Evolutionary conservation across 2,113 vertebrate species (phyloP), one percentile per base, ranked within the genome.

Genomic region (Misgurnus anguillicaudatus): DNA sequence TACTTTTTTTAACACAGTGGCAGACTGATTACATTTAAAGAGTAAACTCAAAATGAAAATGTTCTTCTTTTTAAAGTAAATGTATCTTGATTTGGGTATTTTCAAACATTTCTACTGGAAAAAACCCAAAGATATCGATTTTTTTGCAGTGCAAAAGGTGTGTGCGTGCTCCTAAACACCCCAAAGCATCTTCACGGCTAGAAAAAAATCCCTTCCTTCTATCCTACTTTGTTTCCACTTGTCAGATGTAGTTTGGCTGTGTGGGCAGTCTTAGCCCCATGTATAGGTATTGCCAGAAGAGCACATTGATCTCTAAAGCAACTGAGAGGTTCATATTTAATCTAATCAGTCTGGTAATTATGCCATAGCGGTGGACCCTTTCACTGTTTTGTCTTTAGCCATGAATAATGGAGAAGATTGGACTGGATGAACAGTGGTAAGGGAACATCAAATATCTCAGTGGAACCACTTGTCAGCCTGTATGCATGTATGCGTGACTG

Each of bases 371-470:
- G 73, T 53, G 66, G 47, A 48, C 53, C 45, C 8, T 51, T 76
- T 31, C 47, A 60, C 71, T 74, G 45, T 57, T n/a, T 38, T 62
- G 51, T 75, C 75, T 76, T 63, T 72, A 17, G 6, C 5, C 45
- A 79, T 83, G 70, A 83, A 83, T 83, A 73, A 83, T 75, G 48
- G 64, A 82, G 19, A 71, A 66, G 69, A 67, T 61, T 64, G 65
- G 21, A 48, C 24, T 41, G 41, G 41, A 61, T 21, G 21, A 82
- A 42, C 73, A 19, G 60, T 70, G 14, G 36, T 61, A 17, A 31
- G 31, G 36, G 19, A n/a, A 72, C n/a, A 53, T 38, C 13, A 74
- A 74, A 74, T 45, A 45, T 47, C 71, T 74, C 71, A 74, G 36
- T 62, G 41, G 38, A 74, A 13, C 38, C 55, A 17, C 41, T 3